These are phyloP conservation scores for Epinephelus malabaricus DNA, from an alignment of 2,797 vertebrate species.

Conservation along the genomic window DNA sequence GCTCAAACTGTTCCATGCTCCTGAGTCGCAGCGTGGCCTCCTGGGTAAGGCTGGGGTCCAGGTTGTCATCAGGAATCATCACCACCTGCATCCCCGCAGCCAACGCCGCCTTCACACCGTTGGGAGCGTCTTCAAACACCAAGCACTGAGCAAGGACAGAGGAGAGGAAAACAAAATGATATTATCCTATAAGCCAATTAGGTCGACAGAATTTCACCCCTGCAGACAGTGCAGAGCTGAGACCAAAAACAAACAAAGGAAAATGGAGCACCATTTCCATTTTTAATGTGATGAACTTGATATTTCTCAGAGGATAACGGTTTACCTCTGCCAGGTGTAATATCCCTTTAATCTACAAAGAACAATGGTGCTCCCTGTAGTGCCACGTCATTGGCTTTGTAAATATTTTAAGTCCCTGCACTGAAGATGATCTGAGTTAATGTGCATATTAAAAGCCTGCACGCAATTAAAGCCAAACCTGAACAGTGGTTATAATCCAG, in stretches of 20 bases:
- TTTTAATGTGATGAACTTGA: constrained; percentile 33
- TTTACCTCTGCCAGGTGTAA: constrained; percentile 24
- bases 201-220: constrained; percentile 26
- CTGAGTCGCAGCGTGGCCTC: constrained; percentile 87
- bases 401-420: not conserved
- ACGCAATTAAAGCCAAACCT: too few relatives aligned
- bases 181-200: constrained; percentile 56
- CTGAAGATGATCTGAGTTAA: not conserved
- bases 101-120: constrained; percentile 88
- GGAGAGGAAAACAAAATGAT: constrained; percentile 28
- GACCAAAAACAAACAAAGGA: constrained; percentile 32
- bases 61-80: constrained; percentile 92
- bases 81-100: constrained; percentile 94
- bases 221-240: constrained; percentile 6
- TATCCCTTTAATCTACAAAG: constrained; percentile 32
- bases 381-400: constrained; percentile 6
- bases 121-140: constrained; percentile 94
- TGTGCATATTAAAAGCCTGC: too few relatives aligned
- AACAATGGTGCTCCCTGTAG: not conserved
- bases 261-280: constrained; percentile 20
- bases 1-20: constrained; percentile 90
- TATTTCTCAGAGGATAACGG: not conserved
- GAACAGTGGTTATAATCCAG: too few relatives aligned
- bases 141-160: constrained; percentile 86
- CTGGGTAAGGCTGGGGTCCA: constrained; percentile 84